A percentile compares a stretch with the other conserved stretches of the same genome.
phyloP scores from a whole-genome alignment of 2,797 vertebrate species.

The Chaunax sp. region DNA sequence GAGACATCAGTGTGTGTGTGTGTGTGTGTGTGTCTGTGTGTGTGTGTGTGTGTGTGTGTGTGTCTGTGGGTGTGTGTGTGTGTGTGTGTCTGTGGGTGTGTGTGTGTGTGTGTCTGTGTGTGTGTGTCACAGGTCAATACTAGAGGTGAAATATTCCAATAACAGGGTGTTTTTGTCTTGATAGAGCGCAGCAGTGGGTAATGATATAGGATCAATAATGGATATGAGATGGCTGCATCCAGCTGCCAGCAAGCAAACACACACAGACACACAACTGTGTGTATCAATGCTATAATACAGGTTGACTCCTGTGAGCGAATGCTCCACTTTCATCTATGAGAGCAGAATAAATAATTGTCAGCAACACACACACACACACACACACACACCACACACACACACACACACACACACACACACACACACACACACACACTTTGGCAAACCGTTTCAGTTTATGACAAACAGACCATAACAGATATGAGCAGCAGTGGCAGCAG shows the following conservation, averaged over 20 bases:
- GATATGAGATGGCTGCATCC: slow-evolving; percentile 60
- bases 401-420: not conserved
- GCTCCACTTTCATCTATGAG: slow-evolving; percentile 44
- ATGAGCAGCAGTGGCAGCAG: slow-evolving; percentile 5
- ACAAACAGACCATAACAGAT: slow-evolving; percentile 14
- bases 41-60: slow-evolving; percentile 12
- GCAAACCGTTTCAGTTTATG: not conserved
- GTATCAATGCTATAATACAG: slow-evolving; percentile 51
- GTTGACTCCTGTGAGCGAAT: slow-evolving; percentile 45
- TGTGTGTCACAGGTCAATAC: slow-evolving; percentile 35
- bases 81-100: slow-evolving; percentile 16
- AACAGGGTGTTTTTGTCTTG: slow-evolving; percentile 70
- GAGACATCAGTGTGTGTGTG: slow-evolving; percentile 10
- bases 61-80: slow-evolving; percentile 15
- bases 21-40: slow-evolving; percentile 24
- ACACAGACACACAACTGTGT: not conserved
- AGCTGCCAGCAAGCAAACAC: slow-evolving; percentile 20
- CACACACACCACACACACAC: not conserved
- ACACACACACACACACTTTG: not conserved
- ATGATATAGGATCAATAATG: slow-evolving; percentile 74
- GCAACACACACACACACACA: too few relatives aligned
- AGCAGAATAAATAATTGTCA: slow-evolving; percentile 31
- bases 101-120: slow-evolving; percentile 24
- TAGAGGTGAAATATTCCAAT: slow-evolving; percentile 64
- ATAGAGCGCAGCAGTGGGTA: slow-evolving; percentile 64